Conservation (phyloP, 2,888 invertebrate genomes). For the Sicus ferrugineus region DNA sequence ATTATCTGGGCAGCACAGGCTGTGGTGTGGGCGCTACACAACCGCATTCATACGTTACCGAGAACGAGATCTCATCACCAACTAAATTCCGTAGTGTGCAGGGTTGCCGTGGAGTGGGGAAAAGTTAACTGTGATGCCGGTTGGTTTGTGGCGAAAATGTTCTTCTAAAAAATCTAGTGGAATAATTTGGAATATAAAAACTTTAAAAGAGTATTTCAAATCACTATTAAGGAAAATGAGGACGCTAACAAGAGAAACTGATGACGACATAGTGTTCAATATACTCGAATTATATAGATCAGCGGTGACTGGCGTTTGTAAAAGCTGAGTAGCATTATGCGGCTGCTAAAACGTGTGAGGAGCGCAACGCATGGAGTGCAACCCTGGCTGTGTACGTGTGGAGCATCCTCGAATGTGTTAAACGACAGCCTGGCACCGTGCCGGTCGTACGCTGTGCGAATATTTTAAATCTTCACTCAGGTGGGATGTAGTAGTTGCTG, state of each 20-base stretch:
- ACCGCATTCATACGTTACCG: too few relatives aligned
- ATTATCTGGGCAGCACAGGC: background rate
- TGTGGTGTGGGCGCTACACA: background rate
- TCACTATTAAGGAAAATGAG: too few relatives aligned
- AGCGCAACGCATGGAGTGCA: background rate
- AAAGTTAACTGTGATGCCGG: too few relatives aligned
- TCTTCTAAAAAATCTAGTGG: too few relatives aligned
- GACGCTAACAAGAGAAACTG: too few relatives aligned
- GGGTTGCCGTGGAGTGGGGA: conserved; percentile 1
- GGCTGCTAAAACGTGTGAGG: background rate
- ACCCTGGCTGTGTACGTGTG: background rate
- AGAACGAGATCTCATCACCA: too few relatives aligned
- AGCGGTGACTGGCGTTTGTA: background rate
- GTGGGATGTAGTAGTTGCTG: background rate
- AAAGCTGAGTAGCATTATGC: background rate
- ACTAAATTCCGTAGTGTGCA: too few relatives aligned
- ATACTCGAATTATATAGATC: too few relatives aligned
- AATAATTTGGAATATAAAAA: too few relatives aligned
- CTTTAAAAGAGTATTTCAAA: too few relatives aligned
- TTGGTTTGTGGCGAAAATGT: too few relatives aligned
- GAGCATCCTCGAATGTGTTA: background rate
- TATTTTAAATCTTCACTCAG: background rate
- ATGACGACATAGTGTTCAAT: too few relatives aligned
- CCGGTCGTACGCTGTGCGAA: background rate
- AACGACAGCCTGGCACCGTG: conserved; percentile 8